These are phyloP conservation scores for Platycercus adscitus DNA, from an alignment of 2,113 vertebrate genomes.

Conservation along the genomic window DNA sequence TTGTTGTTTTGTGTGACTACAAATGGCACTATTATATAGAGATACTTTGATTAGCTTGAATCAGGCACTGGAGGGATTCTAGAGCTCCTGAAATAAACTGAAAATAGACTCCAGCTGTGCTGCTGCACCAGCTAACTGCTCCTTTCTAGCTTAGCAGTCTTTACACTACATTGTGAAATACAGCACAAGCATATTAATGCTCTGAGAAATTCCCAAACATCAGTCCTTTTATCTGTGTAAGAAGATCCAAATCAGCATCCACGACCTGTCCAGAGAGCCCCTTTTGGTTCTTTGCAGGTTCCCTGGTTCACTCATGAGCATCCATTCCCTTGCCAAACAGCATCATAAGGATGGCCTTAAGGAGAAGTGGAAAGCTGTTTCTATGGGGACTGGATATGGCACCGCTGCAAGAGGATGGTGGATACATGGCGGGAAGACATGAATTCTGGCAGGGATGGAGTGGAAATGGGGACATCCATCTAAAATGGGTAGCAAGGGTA, in stretches of 20 bases:
- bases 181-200: background rate
- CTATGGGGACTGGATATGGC: background rate
- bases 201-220: background rate
- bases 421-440: accelerated
- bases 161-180: background rate
- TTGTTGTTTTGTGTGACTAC: background rate
- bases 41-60: conserved; percentile 23
- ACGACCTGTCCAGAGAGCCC: background rate
- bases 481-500: background rate
- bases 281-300: accelerated
- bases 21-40: conserved; percentile 11
- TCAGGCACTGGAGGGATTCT: background rate
- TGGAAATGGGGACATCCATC: background rate
- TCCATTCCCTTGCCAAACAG: background rate
- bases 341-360: accelerated
- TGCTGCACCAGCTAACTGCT: background rate
- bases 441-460: accelerated
- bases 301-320: background rate
- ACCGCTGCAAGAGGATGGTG: background rate
- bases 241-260: background rate
- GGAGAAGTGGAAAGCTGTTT: background rate
- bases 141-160: background rate
- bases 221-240: background rate
- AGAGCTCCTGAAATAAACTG: conserved; percentile 42
- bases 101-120: conserved; percentile 57